Percentiles rank a stretch among this genome's conserved stretches.
Conservation (phyloP, 1,140 invertebrate genomes). For the Homarus americanus region DNA sequence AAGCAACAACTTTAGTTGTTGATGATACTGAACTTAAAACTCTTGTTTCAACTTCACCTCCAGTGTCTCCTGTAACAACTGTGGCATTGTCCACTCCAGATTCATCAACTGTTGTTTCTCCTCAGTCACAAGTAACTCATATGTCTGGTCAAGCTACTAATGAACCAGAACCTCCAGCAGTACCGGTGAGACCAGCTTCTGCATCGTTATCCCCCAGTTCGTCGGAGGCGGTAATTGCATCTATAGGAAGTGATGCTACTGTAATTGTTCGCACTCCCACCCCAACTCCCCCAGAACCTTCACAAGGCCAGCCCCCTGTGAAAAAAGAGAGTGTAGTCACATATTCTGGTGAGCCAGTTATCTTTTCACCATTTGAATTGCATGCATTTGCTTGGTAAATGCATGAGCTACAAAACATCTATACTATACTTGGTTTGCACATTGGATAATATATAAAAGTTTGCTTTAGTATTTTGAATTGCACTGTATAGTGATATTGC, state of each 20-base stretch:
- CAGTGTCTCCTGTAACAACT: not conserved
- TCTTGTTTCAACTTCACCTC: not conserved
- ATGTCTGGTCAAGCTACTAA: not conserved
- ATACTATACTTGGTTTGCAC: not conserved
- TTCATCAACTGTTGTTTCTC: slow-evolving; percentile 10
- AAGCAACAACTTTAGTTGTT: not conserved
- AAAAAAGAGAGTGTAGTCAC: slow-evolving; percentile 72
- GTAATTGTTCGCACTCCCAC: slow-evolving; percentile 75
- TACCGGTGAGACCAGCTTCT: slow-evolving; percentile 17
- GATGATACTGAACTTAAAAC: slow-evolving; percentile 7
- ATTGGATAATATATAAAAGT: not conserved
- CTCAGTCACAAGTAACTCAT: not conserved
- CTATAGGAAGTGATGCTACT: slow-evolving; percentile 74
- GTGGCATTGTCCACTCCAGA: slow-evolving; percentile 14
- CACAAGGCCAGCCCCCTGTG: slow-evolving; percentile 43
- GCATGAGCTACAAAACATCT: slow-evolving; percentile 12
- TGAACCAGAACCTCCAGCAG: slow-evolving; percentile 21
- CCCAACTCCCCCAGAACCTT: slow-evolving; percentile 65
- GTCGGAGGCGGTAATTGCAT: slow-evolving; percentile 70
- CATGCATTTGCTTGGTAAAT: not conserved
- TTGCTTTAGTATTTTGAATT: not conserved
- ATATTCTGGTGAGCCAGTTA: slow-evolving; percentile 68
- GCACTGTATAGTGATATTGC: not conserved
- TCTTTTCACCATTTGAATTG: not conserved
- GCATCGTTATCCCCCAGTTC: slow-evolving; percentile 33